phyloP scores from a whole-genome alignment of 2,888 invertebrate species.

The Pharmacophagus antenor region DNA sequence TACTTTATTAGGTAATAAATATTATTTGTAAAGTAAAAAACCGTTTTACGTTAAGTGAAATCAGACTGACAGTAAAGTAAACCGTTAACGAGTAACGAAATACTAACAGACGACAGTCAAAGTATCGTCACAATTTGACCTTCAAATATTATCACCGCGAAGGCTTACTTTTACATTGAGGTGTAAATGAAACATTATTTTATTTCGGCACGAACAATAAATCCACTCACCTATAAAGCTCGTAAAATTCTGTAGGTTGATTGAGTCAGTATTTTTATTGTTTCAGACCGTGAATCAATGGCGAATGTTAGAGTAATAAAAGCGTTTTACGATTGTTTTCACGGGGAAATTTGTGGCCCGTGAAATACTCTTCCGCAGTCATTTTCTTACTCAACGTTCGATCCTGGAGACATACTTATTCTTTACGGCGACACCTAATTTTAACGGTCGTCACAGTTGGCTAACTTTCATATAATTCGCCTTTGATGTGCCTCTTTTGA shows the following conservation, averaged over 20 bases:
- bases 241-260: conserved; percentile 76
- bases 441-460: conserved; percentile 36
- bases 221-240: conserved; percentile 70
- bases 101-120: no score
- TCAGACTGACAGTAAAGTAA: no score
- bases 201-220: conserved; percentile 67
- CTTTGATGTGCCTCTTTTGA: conserved; percentile 21
- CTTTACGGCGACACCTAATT: conserved; percentile 47
- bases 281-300: conserved; percentile 77
- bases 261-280: conserved; percentile 81
- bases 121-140: not conserved
- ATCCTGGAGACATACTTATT: conserved; percentile 56
- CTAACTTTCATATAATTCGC: conserved; percentile 30
- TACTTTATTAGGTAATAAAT: no score
- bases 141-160: conserved; percentile 14
- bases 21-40: no score
- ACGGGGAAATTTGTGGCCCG: conserved; percentile 76
- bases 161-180: conserved; percentile 42
- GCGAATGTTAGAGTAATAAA: conserved; percentile 79
- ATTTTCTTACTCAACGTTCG: conserved; percentile 64
- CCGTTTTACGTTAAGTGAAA: no score
- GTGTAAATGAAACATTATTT: conserved; percentile 73
- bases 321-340: conserved; percentile 79
- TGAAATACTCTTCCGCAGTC: conserved; percentile 69
- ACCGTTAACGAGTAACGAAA: not conserved